Percentiles rank a stretch among this genome's conserved stretches.
Conservation (phyloP, 2,888 invertebrate genomes). For the Cheilosia impressa region DNA sequence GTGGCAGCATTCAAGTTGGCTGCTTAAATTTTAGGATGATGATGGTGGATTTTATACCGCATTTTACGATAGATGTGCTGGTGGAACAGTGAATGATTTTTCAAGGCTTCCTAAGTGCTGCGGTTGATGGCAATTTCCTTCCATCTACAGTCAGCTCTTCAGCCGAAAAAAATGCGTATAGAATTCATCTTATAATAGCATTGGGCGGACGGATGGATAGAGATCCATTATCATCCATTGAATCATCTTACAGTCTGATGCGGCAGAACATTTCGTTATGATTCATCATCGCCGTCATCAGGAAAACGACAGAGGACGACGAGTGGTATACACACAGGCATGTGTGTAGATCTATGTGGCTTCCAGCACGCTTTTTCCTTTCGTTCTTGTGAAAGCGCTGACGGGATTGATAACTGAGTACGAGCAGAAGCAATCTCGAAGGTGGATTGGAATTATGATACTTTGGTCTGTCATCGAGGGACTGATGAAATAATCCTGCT, state of each 20-base stretch:
- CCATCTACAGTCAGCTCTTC: neutral
- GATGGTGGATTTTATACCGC: slow-evolving; percentile 39
- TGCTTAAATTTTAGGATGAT: slow-evolving; percentile 61
- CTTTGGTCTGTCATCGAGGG: slow-evolving; percentile 33
- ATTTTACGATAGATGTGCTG: slow-evolving; percentile 55
- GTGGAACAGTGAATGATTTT: slow-evolving; percentile 15
- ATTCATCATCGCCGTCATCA: slow-evolving; percentile 66
- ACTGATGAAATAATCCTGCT: slow-evolving; percentile 54
- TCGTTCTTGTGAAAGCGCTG: slow-evolving; percentile 31
- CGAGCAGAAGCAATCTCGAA: slow-evolving; percentile 16
- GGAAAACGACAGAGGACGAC: neutral
- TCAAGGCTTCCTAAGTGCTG: slow-evolving; percentile 32
- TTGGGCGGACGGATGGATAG: slow-evolving; percentile 52
- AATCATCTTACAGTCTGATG: slow-evolving; percentile 58
- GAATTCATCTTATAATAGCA: slow-evolving; percentile 60
- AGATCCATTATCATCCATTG: slow-evolving; percentile 56
- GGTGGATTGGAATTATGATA: slow-evolving; percentile 54
- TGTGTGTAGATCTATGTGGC: slow-evolving; percentile 19
- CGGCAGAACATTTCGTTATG: slow-evolving; percentile 58
- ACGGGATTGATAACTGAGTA: slow-evolving; percentile 10
- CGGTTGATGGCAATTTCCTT: slow-evolving; percentile 4
- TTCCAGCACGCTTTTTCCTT: slow-evolving; percentile 36
- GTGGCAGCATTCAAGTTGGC: slow-evolving; percentile 22
- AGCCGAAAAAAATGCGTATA: slow-evolving; percentile 18
- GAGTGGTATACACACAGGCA: neutral